Evolutionary conservation across 2,797 vertebrate species (phyloP), one percentile per base, ranked within the genome.

Genomic region (Erpetoichthys calabaricus): DNA sequence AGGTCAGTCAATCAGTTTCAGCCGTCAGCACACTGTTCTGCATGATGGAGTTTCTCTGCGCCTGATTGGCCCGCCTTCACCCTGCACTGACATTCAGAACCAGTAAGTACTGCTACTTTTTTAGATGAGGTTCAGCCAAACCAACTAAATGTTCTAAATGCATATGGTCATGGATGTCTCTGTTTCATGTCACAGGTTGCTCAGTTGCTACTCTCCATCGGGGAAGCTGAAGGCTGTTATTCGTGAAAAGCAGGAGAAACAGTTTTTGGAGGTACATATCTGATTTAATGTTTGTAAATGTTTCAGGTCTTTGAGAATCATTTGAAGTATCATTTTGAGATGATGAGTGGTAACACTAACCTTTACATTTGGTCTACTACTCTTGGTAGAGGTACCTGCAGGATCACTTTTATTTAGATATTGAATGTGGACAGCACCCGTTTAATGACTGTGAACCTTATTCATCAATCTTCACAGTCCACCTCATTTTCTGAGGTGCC

Each of bases 21-120:
- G 59, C 6, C 82, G 84, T 69, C 78, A 73, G 57, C 86, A 84
- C 80, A 79, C 65, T 58, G 61, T 89, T 45, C 65, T 67, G 7
- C 64, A 57, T 51, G 64, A 65, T 60, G 59, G 58, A 3, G 62
- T 55, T 58, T 51, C 10, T n/a, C n/a, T 70, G 56, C 57, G 67
- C 52, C 62, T 63, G 4, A 56, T 58, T 9, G 50, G 69, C 47
- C 69, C 71, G 42, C 44, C 67, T 44, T 67, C 73, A 52, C 46
- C 65, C 2, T 67, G 65, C 66, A 66, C 59, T 59, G 60, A 63
- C 51, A 63, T 63, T 47, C 56, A 66, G 9, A 60, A 66, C 62
- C 72, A 72, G 74, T 76, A 74, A 57, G 71, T 62, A 42, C 50
- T 2, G 25, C 25, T 25, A 25, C 25, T 25, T 25, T 25, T 25